phyloP scores from a whole-genome alignment of 2,797 vertebrate species.

The Oceanodroma leucorhoa region DNA sequence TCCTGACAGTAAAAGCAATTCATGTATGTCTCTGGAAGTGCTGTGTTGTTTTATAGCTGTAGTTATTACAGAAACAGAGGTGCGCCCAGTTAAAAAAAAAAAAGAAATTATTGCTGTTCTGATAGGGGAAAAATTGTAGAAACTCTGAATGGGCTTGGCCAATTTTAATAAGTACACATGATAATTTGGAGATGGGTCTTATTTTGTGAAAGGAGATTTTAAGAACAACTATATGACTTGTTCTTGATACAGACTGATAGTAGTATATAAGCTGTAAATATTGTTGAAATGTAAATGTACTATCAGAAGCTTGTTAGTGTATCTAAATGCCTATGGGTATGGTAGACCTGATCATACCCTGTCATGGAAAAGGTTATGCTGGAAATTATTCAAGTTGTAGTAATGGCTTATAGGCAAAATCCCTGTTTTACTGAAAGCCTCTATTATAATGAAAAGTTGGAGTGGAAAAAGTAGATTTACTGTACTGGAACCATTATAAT shows the following conservation, averaged over 20 bases:
- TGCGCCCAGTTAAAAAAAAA: not conserved
- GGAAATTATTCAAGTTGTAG: not conserved
- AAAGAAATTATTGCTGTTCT: not conserved
- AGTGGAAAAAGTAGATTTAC: not conserved
- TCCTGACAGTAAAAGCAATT: conserved; percentile 25
- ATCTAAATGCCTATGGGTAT: not conserved
- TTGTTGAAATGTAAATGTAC: not conserved
- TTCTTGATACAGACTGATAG: not conserved
- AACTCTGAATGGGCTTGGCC: not conserved
- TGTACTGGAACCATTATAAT: not conserved
- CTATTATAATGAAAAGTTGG: not conserved
- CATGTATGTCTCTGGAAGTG: conserved; percentile 7
- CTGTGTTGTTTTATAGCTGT: conserved; percentile 28
- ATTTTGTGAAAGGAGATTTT: not conserved
- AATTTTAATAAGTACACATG: not conserved
- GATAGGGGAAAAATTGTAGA: not conserved
- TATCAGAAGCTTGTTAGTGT: not conserved
- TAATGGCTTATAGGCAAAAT: not conserved
- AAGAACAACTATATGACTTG: not conserved
- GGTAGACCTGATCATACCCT: not conserved
- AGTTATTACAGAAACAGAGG: not conserved
- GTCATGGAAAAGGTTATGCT: not conserved
- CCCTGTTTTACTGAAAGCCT: conserved; percentile 11
- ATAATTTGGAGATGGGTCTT: not conserved
- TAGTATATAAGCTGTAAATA: not conserved